Base-by-base conservation (phyloP, 2,888 invertebrate species). In the Eremobia ochroleuca region DNA sequence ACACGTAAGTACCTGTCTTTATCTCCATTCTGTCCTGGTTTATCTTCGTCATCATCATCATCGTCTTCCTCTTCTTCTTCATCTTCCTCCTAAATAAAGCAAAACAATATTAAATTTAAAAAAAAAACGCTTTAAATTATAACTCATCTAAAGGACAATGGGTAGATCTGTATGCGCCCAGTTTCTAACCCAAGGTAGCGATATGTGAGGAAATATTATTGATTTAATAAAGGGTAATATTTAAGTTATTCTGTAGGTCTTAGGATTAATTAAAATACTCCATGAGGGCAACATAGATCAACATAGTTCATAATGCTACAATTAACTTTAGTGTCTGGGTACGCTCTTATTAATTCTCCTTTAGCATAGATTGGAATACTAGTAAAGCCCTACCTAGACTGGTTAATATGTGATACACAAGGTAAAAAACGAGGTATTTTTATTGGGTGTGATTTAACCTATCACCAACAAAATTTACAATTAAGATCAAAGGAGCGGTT, bases 21-120 rank as follows among this genome's bases (percentile, higher is more conserved):
- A 31, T 94, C 96, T 75, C 91, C 95, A 78, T 92, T 95, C 61
- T 95, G 93, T 68, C 13, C 68, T 58, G 97, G 97, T 15, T 97
- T 97, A 28, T 97, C 97, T 69, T 97, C 97, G 46, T 97, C 98
- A 2, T 98, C 98, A 21, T 98, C 97, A 8, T 98, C 98, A 0
- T 97, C 97, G 13, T 74, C 77, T 83, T 97, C 97, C 49, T 98
- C 98, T 77, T 97, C 97, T 82, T 97, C 97, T 82, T 97, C 97
- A 11, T 96, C 96, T 75, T 97, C 97, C 78, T 96, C 97, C 94
- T 96, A 83, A 34, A 75, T 49, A 1, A 62, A 1, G 8, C 11
- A 55, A 13, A 34, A 6, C 9, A 18, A 8, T 13, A 15, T 43
- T 43, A 43, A 43, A 43, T 43, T 13, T 0, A 43, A 43, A 43